A percentile compares a stretch with the other conserved stretches of the same genome.
phyloP scores from a whole-genome alignment of 2,113 vertebrate genomes.

The Notarius quadriscutis region DNA sequence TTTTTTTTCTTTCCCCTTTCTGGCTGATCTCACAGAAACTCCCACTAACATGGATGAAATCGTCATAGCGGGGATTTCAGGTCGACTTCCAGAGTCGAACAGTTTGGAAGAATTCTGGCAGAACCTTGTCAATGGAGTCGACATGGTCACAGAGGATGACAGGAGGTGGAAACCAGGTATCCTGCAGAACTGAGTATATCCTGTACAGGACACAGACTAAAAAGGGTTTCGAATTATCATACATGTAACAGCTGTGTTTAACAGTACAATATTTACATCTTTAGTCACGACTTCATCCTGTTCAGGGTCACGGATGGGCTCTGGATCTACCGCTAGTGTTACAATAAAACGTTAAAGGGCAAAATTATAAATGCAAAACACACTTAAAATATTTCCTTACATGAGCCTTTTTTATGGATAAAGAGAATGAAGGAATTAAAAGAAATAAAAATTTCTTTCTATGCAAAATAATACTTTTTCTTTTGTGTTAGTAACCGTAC shows the following conservation, averaged over 20 bases:
- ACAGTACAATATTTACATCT: neutral
- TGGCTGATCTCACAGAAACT: slow-evolving; percentile 53
- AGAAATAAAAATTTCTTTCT: too few relatives aligned
- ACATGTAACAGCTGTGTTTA: neutral
- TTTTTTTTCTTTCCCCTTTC: neutral
- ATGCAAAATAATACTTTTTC: too few relatives aligned
- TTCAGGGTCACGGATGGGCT: neutral
- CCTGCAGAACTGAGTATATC: neutral
- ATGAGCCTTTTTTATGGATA: neutral
- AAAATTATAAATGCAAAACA: neutral
- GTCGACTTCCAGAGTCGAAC: slow-evolving; percentile 88
- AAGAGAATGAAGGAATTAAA: neutral
- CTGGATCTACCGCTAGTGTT: neutral
- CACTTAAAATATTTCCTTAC: neutral
- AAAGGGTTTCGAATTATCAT: neutral
- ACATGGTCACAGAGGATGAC: slow-evolving; percentile 97
- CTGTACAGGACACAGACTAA: neutral
- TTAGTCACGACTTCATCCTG: neutral
- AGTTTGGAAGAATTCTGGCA: slow-evolving; percentile 96
- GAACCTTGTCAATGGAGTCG: slow-evolving; percentile 88
- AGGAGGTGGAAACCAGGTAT: slow-evolving; percentile 93
- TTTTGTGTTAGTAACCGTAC: neutral
- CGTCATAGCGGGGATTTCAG: slow-evolving; percentile 92
- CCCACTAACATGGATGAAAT: slow-evolving; percentile 86
- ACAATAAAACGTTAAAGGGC: neutral